phyloP scores from a whole-genome alignment of 2,113 vertebrate species.

The Capricornis sumatraensis region DNA sequence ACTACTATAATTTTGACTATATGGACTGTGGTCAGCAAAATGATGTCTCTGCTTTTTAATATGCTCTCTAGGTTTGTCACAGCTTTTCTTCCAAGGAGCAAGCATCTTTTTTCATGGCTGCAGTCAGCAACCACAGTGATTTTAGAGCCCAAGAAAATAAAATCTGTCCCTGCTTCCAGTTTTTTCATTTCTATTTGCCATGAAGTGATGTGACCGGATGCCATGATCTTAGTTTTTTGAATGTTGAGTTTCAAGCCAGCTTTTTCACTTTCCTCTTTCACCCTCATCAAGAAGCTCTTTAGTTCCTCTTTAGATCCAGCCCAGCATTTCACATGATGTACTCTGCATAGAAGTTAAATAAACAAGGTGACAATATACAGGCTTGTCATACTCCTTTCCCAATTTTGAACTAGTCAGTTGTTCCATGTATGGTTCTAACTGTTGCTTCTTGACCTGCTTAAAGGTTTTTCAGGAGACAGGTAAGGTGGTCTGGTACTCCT shows the following conservation, averaged over 20 bases:
- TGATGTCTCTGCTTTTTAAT: not conserved
- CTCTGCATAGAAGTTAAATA: not conserved
- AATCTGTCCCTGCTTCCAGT: not conserved
- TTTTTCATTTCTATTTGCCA: not conserved
- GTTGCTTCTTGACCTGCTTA: not conserved
- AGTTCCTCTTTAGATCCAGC: not conserved
- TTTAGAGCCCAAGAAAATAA: not conserved
- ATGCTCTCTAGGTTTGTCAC: not conserved
- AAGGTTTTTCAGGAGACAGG: not conserved
- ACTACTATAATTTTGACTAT: not conserved
- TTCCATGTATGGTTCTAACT: not conserved
- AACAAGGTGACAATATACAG: not conserved
- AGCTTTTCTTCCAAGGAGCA: not conserved
- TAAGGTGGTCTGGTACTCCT: not conserved
- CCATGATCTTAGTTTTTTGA: not conserved
- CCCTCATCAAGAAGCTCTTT: not conserved
- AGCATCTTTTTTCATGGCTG: not conserved
- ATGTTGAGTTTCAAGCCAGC: not conserved
- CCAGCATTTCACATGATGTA: not conserved
- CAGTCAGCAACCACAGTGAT: not conserved
- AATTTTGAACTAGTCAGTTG: not conserved
- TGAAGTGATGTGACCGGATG: not conserved
- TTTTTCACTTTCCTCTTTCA: not conserved
- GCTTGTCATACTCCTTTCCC: not conserved
- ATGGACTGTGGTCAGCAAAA: not conserved